These are phyloP conservation scores for Platichthys flesus DNA, from an alignment of 2,113 vertebrate genomes.

Conservation along the genomic window DNA sequence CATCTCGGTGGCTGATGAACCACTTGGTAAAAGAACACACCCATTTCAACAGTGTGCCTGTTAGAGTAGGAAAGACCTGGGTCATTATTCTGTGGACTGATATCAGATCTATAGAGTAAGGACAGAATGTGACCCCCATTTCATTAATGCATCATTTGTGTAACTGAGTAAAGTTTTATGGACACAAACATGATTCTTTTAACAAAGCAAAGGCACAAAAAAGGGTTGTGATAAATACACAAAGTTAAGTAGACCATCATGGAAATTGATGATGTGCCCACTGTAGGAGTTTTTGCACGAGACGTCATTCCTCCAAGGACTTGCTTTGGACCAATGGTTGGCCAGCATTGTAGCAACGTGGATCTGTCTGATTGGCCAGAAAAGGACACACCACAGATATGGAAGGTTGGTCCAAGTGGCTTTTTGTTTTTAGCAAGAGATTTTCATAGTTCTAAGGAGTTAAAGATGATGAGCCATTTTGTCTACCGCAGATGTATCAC, in stretches of 20 bases:
- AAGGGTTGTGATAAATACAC: not conserved
- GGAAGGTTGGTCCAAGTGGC: constrained; percentile 86
- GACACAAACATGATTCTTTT: no score
- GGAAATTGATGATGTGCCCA: not conserved
- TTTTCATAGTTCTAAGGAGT: not conserved
- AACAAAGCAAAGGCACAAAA: no score
- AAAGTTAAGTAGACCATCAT: not conserved
- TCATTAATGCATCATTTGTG: no score
- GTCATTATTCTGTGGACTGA: not conserved
- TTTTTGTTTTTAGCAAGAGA: not conserved
- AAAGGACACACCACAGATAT: constrained; percentile 91
- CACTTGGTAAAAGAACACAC: constrained; percentile 85
- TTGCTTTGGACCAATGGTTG: constrained; percentile 96
- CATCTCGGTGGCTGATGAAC: constrained; percentile 90
- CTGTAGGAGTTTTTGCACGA: constrained; percentile 91
- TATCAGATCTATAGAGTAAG: not conserved
- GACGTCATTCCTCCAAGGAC: constrained; percentile 92
- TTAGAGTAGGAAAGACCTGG: not conserved
- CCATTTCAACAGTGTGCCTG: not conserved
- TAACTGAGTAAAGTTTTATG: no score
- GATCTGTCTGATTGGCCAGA: constrained; percentile 95
- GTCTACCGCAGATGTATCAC: constrained; percentile 88
- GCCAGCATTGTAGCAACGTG: constrained; percentile 94
- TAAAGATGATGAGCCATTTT: not conserved
- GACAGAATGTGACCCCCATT: not conserved